Percentiles rank a stretch among this genome's conserved stretches.
These are phyloP conservation scores for Spisula solida DNA, from an alignment of 2,888 invertebrate species.

Conservation along the genomic window DNA sequence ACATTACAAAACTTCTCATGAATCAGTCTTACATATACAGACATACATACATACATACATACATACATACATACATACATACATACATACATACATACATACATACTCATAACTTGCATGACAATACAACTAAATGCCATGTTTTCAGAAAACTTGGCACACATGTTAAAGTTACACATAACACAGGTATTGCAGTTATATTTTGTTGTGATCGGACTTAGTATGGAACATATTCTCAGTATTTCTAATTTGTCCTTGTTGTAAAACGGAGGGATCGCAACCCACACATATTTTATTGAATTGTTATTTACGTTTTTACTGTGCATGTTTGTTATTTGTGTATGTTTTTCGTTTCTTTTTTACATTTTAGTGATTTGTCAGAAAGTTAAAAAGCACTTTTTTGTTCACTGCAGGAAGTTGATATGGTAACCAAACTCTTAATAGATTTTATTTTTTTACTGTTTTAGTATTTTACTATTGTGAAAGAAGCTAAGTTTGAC, in stretches of 20 bases:
- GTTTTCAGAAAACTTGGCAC: background rate
- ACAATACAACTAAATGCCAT: background rate
- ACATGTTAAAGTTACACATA: background rate
- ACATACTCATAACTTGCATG: background rate
- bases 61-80: background rate
- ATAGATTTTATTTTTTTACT: conserved; percentile 25
- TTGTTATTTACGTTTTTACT: conserved; percentile 57
- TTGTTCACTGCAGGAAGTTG: conserved; percentile 42
- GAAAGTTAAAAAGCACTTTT: conserved; percentile 31
- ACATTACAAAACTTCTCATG: conserved; percentile 1
- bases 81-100: background rate
- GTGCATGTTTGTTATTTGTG: conserved; percentile 47
- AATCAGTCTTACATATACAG: conserved; percentile 3
- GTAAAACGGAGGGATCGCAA: conserved; percentile 33
- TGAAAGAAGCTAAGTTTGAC: background rate
- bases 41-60: background rate
- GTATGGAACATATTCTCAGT: conserved; percentile 57
- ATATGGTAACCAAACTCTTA: background rate
- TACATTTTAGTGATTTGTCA: conserved; percentile 41
- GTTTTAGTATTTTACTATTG: background rate
- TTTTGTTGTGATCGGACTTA: conserved; percentile 23
- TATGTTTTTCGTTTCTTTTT: conserved; percentile 47
- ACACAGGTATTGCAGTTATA: conserved; percentile 42
- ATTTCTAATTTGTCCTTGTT: conserved; percentile 54
- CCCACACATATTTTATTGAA: conserved; percentile 48